Evolutionary conservation across 2,888 invertebrate species (phyloP), one percentile per base, ranked within the genome.

Genomic region (Trachelus stipa): DNA sequence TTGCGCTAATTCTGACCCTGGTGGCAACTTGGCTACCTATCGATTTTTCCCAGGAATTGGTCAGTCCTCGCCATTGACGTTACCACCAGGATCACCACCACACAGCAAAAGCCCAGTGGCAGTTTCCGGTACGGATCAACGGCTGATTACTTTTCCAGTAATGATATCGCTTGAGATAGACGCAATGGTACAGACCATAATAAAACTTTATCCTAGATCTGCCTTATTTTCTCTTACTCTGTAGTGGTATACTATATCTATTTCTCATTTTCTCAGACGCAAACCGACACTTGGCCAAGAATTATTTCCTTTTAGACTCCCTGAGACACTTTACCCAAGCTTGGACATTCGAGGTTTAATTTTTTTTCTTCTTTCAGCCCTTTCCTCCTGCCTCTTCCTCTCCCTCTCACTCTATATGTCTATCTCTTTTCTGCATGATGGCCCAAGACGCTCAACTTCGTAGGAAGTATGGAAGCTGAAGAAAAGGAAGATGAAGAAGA

Each of bases 361-460:
- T 75, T 33, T 35, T 75, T 12, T 33, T 75, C 9, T 12, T 69
- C 15, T 15, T 71, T 76, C 12, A 11, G 2, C 31, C 31, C 34
- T 35, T 35, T 33, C 68, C 69, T 34, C 35, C 56, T 12, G 73
- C 3, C 30, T 3, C 68, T 23, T 11, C 31, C 11, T 1, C 12
- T 33, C 33, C 33, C n/a, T 68, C n/a, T 68, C 34, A 0, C 3
- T 9, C 30, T 74, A n/a, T 12, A 1, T 11, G 11, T 56, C n/a
- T 68, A 4, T 68, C 34, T 9, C 23, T 12, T 15, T 74, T 31
- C 56, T 68, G 1, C 23, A n/a, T 34, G 56, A 79, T 80, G 73
- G 76, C 69, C 74, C 73, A 77, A 75, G 81, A 76, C 73, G 79
- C 73, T 69, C 40, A 37, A 73, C 73, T 73, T 35, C 12, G 40